Conservation (phyloP, 2,113 vertebrate species). For the Datnioides undecimradiatus region DNA sequence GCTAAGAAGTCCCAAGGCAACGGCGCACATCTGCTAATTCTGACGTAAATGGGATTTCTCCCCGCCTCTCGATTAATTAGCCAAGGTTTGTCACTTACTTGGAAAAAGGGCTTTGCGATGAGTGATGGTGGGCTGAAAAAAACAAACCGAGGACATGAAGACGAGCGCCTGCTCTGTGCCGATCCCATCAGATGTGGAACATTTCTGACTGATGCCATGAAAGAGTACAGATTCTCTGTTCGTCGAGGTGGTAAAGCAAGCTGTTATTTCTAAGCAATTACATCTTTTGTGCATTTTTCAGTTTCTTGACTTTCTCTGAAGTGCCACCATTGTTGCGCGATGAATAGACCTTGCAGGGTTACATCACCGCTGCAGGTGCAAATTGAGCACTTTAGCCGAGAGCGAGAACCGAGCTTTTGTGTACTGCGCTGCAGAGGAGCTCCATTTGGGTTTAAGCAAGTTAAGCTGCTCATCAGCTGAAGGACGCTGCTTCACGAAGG, state of each 20-base stretch:
- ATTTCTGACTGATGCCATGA: not conserved
- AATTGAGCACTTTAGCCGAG: constrained; percentile 38
- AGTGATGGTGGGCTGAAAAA: constrained; percentile 15
- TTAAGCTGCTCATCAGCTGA: constrained; percentile 39
- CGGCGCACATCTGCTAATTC: constrained; percentile 36
- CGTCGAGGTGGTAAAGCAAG: not conserved
- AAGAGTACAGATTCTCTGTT: not conserved
- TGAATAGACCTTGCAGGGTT: constrained; percentile 59
- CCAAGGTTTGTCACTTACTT: constrained; percentile 34
- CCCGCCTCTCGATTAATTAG: constrained; percentile 38
- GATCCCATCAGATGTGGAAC: not conserved
- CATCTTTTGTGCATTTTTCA: constrained; percentile 32
- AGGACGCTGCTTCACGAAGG: not conserved
- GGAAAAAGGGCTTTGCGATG: constrained; percentile 3
- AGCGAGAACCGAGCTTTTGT: constrained; percentile 25
- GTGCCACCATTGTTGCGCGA: not conserved
- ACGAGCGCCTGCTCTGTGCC: not conserved
- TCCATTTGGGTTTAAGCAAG: constrained; percentile 27
- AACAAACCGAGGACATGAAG: not conserved
- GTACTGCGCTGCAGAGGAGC: constrained; percentile 14
- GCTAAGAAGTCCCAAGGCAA: constrained; percentile 46
- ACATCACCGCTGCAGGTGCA: constrained; percentile 28
- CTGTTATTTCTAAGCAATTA: constrained; percentile 38
- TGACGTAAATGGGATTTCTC: constrained; percentile 40
- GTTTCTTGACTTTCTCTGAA: constrained; percentile 23